Conservation (phyloP, 2,797 vertebrate species). For the Halcyon smyrnensis region DNA sequence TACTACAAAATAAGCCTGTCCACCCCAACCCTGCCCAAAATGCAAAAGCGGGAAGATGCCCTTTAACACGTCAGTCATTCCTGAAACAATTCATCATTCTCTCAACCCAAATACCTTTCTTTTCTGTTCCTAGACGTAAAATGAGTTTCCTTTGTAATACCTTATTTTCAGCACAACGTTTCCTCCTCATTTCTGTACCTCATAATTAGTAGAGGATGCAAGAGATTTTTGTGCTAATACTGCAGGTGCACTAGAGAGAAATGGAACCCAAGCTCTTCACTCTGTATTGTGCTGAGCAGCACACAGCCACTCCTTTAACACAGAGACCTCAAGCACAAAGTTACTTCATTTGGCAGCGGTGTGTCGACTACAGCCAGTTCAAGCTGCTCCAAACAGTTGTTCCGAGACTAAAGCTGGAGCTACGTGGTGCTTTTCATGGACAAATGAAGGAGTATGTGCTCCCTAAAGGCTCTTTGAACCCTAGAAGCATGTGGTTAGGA, state of each 20-base stretch:
- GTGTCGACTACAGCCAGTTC: too few species aligned
- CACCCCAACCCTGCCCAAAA: not conserved
- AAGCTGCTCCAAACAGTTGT: not conserved
- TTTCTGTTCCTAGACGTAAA: not conserved
- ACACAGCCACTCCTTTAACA: not conserved
- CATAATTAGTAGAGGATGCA: not conserved
- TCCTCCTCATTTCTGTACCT: not conserved
- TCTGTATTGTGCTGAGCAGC: not conserved
- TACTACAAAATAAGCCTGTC: not conserved
- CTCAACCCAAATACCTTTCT: not conserved
- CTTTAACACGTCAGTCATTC: not conserved
- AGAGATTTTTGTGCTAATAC: rapidly evolving
- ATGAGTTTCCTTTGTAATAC: not conserved
- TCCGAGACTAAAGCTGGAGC: not conserved
- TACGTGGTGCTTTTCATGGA: not conserved
- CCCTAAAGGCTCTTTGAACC: not conserved
- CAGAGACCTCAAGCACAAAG: not conserved
- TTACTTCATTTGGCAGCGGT: not conserved
- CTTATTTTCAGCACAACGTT: not conserved
- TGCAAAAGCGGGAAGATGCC: not conserved
- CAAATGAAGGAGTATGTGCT: not conserved
- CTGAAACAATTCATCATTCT: not conserved
- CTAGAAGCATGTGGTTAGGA: not conserved
- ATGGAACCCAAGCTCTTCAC: rapidly evolving
- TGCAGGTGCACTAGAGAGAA: not conserved